These are phyloP conservation scores for Ypsolopha sequella DNA, from an alignment of 2,888 invertebrate genomes.

Conservation along the genomic window DNA sequence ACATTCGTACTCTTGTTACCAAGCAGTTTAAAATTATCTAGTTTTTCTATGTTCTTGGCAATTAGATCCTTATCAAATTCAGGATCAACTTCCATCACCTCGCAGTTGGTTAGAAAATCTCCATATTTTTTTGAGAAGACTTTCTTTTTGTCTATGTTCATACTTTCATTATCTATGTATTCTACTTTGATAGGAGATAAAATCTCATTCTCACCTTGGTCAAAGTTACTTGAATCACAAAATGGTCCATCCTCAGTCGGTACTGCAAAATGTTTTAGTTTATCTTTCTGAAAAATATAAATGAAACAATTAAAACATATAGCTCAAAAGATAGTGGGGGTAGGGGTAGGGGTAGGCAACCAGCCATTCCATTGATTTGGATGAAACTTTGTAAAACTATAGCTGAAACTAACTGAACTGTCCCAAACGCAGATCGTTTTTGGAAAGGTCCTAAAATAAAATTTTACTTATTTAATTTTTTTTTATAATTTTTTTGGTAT, in stretches of 20 bases:
- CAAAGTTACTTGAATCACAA: slow-evolving; percentile 27
- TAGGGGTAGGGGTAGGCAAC: no score
- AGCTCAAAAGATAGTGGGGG: no score
- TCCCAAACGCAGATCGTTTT: no score
- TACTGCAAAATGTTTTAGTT: slow-evolving; percentile 65
- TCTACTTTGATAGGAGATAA: slow-evolving; percentile 32
- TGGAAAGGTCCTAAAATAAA: no score
- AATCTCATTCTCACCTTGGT: slow-evolving; percentile 16
- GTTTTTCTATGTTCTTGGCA: not conserved
- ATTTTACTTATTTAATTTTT: no score
- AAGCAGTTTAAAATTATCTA: not conserved
- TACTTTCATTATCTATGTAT: slow-evolving; percentile 48
- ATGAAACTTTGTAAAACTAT: no score
- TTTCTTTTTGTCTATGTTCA: slow-evolving; percentile 35
- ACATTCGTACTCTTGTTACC: not conserved
- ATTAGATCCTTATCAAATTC: not conserved
- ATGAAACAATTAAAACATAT: not conserved
- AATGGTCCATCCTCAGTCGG: slow-evolving; percentile 63
- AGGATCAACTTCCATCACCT: slow-evolving; percentile 19
- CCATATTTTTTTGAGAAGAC: slow-evolving; percentile 48
- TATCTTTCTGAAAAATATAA: slow-evolving; percentile 49
- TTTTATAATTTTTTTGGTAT: no score
- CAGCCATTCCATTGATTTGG: no score
- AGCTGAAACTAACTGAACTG: no score
- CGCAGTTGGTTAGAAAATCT: slow-evolving; percentile 49